A percentile compares a stretch with the other conserved stretches of the same genome.
Conservation (phyloP, 2,888 invertebrate species). For the Elmis aenea region DNA sequence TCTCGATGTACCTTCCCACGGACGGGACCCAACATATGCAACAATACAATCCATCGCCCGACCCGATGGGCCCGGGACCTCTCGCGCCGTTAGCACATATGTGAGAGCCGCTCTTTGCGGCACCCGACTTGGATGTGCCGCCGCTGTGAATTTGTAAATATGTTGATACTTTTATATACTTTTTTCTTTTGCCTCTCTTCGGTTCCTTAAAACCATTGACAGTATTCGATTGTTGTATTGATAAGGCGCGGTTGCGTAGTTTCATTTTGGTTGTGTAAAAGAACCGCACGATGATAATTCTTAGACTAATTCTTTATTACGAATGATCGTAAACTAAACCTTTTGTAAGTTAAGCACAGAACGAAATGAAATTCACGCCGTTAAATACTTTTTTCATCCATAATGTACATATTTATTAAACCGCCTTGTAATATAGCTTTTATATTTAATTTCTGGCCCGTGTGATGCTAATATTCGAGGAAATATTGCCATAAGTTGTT, state of each 20-base stretch:
- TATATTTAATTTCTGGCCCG: conserved; percentile 13
- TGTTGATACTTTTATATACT: conserved; percentile 27
- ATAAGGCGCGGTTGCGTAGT: conserved; percentile 17
- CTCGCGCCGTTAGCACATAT: conserved; percentile 59
- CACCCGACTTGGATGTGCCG: conserved; percentile 45
- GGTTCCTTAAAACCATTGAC: conserved; percentile 38
- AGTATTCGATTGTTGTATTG: conserved; percentile 35
- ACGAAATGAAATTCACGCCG: no score
- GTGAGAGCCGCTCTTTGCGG: conserved; percentile 54
- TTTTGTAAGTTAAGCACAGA: no score
- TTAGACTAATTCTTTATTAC: no score
- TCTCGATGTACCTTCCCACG: conserved; percentile 68
- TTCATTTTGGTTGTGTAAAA: conserved; percentile 26
- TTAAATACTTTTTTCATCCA: no score
- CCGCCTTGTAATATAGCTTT: conserved; percentile 12
- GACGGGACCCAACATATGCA: conserved; percentile 63
- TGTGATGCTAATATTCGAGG: conserved; percentile 13
- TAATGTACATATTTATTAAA: conserved; percentile 16
- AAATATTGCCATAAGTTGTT: no score
- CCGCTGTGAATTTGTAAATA: conserved; percentile 38
- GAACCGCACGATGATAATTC: no score
- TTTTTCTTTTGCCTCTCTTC: conserved; percentile 23
- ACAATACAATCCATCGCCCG: conserved; percentile 61
- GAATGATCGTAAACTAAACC: no score
- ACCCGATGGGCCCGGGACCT: conserved; percentile 61